Percentiles rank a stretch among this genome's conserved stretches.
These are phyloP conservation scores for Stegostoma tigrinum DNA, from an alignment of 2,113 vertebrate genomes.

Conservation along the genomic window DNA sequence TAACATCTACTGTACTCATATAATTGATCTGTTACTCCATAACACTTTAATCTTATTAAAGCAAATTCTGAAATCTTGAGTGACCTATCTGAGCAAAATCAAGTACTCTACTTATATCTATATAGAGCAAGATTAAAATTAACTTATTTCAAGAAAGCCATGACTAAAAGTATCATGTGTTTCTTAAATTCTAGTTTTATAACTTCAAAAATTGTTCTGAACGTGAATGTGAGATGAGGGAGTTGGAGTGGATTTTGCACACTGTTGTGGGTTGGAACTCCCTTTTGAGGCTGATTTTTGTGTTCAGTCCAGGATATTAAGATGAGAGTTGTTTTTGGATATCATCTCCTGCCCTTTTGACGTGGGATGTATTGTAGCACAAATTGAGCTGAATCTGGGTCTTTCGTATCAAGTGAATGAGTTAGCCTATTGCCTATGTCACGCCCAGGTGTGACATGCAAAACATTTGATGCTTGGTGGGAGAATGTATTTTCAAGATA, in stretches of 20 bases:
- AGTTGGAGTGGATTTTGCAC: background rate
- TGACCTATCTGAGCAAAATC: conserved; percentile 6
- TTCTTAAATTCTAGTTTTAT: conserved; percentile 12
- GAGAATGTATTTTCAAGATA: background rate
- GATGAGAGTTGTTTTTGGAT: background rate
- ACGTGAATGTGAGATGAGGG: background rate
- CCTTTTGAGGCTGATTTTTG: background rate
- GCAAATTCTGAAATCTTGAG: background rate
- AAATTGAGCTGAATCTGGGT: background rate
- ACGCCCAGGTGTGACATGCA: background rate
- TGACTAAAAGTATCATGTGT: background rate
- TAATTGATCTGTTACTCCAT: background rate
- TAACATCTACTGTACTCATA: background rate
- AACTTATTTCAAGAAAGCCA: background rate
- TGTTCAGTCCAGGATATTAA: background rate
- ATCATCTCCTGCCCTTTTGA: background rate
- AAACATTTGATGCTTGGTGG: background rate
- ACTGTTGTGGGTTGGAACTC: background rate
- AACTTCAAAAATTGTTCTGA: background rate
- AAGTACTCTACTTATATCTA: background rate
- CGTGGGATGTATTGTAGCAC: background rate
- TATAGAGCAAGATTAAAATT: background rate
- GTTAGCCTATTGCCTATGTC: background rate
- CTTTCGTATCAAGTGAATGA: background rate
- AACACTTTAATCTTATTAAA: background rate